Percentiles rank a stretch among this genome's conserved stretches.
Evolutionary conservation across 2,797 vertebrate species (phyloP).

Genomic region (Ctenopoma multispine): DNA sequence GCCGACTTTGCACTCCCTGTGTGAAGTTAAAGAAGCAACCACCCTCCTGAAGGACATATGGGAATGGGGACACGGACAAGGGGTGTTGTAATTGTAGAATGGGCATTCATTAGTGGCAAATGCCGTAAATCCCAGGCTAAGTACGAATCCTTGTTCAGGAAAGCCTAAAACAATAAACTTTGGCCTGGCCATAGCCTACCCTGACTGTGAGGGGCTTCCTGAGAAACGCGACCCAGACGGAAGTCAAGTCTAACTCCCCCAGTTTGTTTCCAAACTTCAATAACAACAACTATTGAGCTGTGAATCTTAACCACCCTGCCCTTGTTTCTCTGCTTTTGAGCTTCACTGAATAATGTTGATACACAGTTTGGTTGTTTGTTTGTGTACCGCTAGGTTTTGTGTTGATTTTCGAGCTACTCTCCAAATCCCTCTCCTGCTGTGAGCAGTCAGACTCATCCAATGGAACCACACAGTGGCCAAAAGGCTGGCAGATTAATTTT

Average conservation of each 20-base stretch:
- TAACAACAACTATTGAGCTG: constrained; percentile 81
- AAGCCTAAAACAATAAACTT: constrained; percentile 99
- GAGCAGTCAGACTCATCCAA: constrained; percentile 81
- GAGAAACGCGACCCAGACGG: constrained; percentile 88
- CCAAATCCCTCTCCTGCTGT: constrained; percentile 81
- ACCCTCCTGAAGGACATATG: constrained; percentile 90
- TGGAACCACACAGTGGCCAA: constrained; percentile 90
- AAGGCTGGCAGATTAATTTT: constrained; percentile 99
- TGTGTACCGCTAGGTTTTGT: constrained; percentile 74
- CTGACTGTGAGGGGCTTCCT: constrained; percentile 89
- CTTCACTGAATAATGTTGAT: constrained; percentile 75
- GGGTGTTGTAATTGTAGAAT: constrained; percentile 95
- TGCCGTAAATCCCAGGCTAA: constrained; percentile 97
- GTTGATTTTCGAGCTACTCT: constrained; percentile 77
- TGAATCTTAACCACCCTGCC: constrained; percentile 71
- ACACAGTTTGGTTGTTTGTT: constrained; percentile 77
- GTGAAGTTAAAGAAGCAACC: constrained; percentile 92
- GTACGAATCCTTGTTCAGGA: constrained; percentile 97
- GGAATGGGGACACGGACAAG: constrained; percentile 88
- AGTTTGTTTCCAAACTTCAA: constrained; percentile 79
- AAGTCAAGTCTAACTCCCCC: constrained; percentile 74
- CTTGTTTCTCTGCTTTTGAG: constrained; percentile 69
- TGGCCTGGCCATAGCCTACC: constrained; percentile 88
- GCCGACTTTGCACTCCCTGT: constrained; percentile 91
- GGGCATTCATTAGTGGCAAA: constrained; percentile 97